Evolutionary conservation across 2,113 vertebrate genomes (phyloP).

Genomic region (Gnathonemus longibarbis): DNA sequence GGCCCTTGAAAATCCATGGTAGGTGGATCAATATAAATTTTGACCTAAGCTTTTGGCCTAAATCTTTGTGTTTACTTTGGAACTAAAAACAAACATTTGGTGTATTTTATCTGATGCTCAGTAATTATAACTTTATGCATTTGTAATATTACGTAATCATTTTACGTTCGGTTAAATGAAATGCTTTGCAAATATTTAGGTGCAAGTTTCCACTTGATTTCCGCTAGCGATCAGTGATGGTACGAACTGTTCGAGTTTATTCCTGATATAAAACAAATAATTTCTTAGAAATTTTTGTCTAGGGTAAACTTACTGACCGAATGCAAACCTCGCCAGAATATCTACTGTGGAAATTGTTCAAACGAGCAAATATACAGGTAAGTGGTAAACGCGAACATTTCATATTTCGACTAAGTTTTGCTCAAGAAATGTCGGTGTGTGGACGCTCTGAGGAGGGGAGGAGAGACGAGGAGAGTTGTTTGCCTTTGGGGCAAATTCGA

Average conservation of each 20-base stretch:
- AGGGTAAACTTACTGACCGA: not conserved
- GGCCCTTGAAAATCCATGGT: constrained; percentile 10
- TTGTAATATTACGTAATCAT: not conserved
- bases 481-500: constrained; percentile 64
- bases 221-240: not conserved
- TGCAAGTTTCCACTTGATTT: not conserved
- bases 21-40: not conserved
- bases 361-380: not conserved
- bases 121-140: not conserved
- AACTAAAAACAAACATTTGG: not conserved
- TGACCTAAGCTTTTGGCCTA: not conserved
- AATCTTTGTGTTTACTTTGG: not conserved
- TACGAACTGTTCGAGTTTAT: not conserved
- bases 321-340: not conserved
- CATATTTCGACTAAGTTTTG: not conserved
- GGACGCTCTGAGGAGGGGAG: constrained; percentile 20
- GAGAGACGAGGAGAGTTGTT: constrained; percentile 48
- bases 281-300: not conserved
- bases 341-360: not conserved
- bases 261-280: not conserved
- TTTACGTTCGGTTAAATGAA: not conserved
- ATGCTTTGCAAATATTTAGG: not conserved
- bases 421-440: not conserved
- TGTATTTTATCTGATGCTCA: not conserved
- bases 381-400: not conserved